Conservation (phyloP, 2,113 vertebrate species). For the Camelus dromedarius region DNA sequence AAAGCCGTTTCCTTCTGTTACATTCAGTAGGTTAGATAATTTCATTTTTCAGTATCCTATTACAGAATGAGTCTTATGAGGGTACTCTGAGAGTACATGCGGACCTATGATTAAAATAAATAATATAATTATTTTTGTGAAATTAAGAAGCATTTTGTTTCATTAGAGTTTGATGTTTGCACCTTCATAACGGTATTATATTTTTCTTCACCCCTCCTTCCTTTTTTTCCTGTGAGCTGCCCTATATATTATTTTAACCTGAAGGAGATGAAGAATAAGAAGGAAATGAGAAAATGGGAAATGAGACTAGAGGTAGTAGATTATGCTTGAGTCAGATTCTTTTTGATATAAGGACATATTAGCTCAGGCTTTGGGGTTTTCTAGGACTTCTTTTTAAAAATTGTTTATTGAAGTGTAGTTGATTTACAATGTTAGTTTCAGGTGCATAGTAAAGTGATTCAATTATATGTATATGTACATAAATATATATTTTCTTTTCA, state of each 20-base stretch:
- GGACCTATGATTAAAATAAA: neutral
- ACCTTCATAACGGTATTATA: neutral
- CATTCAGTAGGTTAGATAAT: neutral
- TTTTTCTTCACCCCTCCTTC: neutral
- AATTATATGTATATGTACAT: too few species aligned
- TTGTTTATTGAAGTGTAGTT: too few species aligned
- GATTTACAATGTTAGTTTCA: too few species aligned
- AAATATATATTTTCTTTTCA: too few species aligned
- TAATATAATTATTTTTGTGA: neutral
- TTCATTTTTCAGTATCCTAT: neutral
- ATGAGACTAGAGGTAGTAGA: neutral
- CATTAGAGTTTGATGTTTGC: neutral
- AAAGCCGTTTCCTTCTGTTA: constrained; percentile 1
- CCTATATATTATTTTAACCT: neutral
- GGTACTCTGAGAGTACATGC: neutral
- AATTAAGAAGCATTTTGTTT: neutral
- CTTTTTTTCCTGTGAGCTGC: neutral
- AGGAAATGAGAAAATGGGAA: neutral
- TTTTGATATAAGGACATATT: neutral
- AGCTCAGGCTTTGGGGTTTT: neutral
- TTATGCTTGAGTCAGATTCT: neutral
- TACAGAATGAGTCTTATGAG: neutral
- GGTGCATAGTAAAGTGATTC: too few species aligned
- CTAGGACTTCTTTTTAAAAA: neutral
- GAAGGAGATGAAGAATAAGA: neutral